Percentiles rank a stretch among this genome's conserved stretches.
These are phyloP conservation scores for Polypedilum pembai DNA, from an alignment of 1,140 invertebrate genomes.

Conservation along the genomic window DNA sequence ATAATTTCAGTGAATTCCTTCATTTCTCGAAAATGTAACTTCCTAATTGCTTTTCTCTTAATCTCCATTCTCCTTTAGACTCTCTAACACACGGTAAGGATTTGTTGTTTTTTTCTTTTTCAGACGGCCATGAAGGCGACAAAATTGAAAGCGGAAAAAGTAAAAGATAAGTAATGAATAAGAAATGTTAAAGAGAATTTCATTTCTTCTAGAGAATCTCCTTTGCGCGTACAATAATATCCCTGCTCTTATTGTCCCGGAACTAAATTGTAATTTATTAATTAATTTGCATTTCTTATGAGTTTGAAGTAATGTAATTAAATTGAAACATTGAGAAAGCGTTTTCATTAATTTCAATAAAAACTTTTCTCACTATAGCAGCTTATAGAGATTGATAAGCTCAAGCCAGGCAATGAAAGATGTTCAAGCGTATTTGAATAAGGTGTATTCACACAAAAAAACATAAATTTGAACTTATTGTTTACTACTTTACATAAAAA, in stretches of 20 bases:
- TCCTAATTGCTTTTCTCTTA: constrained; percentile 27
- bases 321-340: constrained; percentile 25
- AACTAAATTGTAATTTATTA: constrained; percentile 27
- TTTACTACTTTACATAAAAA: background rate
- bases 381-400: no score
- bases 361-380: background rate
- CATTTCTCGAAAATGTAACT: constrained; percentile 6
- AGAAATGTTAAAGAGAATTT: background rate
- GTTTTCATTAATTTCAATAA: constrained; percentile 22
- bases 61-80: background rate
- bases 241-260: background rate
- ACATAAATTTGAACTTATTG: no score
- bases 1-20: background rate
- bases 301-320: constrained; percentile 21
- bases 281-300: constrained; percentile 23
- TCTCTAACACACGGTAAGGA: no score
- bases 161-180: constrained; percentile 2
- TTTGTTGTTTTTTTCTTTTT: no score
- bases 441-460: no score
- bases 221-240: no score
- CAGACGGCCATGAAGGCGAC: background rate
- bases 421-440: no score
- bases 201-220: background rate
- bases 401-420: no score
- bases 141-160: background rate